These are phyloP conservation scores for Pelvicachromis taeniatus DNA, from an alignment of 2,113 vertebrate species.

Conservation along the genomic window DNA sequence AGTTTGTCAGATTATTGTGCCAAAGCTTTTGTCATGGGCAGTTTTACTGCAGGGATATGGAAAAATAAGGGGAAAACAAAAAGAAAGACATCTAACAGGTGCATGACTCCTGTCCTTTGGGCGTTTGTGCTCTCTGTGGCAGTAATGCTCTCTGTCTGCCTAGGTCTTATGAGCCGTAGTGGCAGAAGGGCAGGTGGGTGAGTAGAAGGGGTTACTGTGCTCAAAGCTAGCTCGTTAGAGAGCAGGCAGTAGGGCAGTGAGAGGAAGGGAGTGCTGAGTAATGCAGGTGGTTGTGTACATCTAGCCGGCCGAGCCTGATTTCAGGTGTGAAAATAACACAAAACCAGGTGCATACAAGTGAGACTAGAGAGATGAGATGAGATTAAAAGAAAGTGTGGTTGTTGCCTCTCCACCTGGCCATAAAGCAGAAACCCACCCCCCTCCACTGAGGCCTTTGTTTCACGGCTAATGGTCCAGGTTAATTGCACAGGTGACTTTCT, in stretches of 20 bases:
- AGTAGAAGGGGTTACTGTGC: background rate
- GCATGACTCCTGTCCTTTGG: constrained; percentile 48
- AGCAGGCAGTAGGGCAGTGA: constrained; percentile 1
- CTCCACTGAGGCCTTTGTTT: constrained; percentile 61
- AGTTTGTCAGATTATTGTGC: constrained; percentile 34
- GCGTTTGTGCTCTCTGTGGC: constrained; percentile 47
- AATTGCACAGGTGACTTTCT: constrained; percentile 76
- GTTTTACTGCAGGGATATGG: constrained; percentile 7
- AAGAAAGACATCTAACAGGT: constrained; percentile 42
- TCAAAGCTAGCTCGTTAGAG: constrained; percentile 35
- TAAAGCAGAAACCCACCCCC: constrained; percentile 31
- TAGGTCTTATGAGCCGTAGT: constrained; percentile 17
- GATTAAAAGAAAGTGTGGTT: constrained; percentile 47
- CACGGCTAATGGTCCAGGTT: constrained; percentile 69
- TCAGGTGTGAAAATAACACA: constrained; percentile 51
- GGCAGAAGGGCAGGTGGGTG: constrained; percentile 7
- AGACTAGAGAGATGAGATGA: constrained; percentile 1
- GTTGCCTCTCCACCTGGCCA: constrained; percentile 63
- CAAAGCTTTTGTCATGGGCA: constrained; percentile 28
- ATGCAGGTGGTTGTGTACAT: constrained; percentile 36
- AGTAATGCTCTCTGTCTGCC: constrained; percentile 40
- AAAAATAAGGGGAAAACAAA: constrained; percentile 26
- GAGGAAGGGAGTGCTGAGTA: background rate
- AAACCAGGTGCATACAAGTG: constrained; percentile 32
- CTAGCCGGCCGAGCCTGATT: constrained; percentile 15